A percentile compares a stretch with the other conserved stretches of the same genome.
Evolutionary conservation across 2,888 invertebrate genomes (phyloP).

Genomic region (Trissolcus japonicus): DNA sequence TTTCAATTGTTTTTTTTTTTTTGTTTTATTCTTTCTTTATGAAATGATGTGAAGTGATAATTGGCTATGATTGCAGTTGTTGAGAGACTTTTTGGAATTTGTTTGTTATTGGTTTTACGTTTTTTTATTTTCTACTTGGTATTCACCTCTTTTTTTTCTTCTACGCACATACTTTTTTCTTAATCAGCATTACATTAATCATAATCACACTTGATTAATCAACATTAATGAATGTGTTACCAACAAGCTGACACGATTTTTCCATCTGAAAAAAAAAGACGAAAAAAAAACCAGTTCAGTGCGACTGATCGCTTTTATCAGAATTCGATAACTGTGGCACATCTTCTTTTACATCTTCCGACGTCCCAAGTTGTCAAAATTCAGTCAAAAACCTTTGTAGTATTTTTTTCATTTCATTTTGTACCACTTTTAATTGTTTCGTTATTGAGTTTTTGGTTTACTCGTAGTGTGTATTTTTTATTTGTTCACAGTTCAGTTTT

Average conservation of each 20-base stretch:
- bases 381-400: slow-evolving; percentile 54
- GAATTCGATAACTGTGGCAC: background rate
- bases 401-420: slow-evolving; percentile 52
- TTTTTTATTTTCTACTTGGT: slow-evolving; percentile 62
- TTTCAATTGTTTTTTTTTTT: too few species aligned
- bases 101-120: slow-evolving; percentile 69
- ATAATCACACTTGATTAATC: slow-evolving; percentile 63
- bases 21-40: slow-evolving; percentile 65
- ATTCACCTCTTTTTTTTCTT: slow-evolving; percentile 62
- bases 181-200: slow-evolving; percentile 68
- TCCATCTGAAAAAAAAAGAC: background rate
- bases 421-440: slow-evolving; percentile 35
- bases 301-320: background rate
- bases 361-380: slow-evolving; percentile 50
- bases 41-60: slow-evolving; percentile 70
- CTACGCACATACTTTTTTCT: slow-evolving; percentile 66
- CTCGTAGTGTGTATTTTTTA: slow-evolving; percentile 54
- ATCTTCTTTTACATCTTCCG: slow-evolving; percentile 3
- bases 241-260: slow-evolving; percentile 46
- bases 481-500: slow-evolving; percentile 54
- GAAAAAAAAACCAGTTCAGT: slow-evolving; percentile 7
- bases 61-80: slow-evolving; percentile 74
- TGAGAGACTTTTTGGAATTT: slow-evolving; percentile 70
- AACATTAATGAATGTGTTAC: slow-evolving; percentile 58
- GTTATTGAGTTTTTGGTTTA: slow-evolving; percentile 52